Base-by-base conservation (phyloP, 2,888 invertebrate species). In the Pilophorus perplexus region DNA sequence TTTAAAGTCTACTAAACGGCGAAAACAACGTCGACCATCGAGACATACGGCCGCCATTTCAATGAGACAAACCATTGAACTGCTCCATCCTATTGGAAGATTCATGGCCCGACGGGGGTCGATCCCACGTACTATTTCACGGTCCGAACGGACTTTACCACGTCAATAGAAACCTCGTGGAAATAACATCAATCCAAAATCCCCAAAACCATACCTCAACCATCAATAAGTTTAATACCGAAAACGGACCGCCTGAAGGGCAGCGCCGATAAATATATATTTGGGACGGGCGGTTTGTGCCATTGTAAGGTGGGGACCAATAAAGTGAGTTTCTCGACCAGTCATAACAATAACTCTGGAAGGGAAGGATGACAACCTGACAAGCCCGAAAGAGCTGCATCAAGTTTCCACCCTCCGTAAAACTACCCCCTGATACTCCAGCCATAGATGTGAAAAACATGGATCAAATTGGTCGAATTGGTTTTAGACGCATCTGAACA, bases 211-310 rank as follows among this genome's bases (percentile, higher is more conserved):
- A 22, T 46, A 46, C 46, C 46, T 46, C 46, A 46, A n/a, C 12
- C 25, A 25, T 23, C 46, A 46, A 46, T 46, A 46, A 22, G 52
- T 27, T 28, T 37, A 37, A 55, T 37, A 55, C 22, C 16, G 38
- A 27, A n/a, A 42, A 27, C 27, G 59, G 28, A 20, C 23, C 14
- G 33, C 6, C 6, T 23, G 25, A 5, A 8, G 62, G 28, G 44
- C 25, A 14, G 55, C 27, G 65, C 28, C 65, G 55, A 65, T 65
- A 65, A 65, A 65, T 65, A 65, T 65, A 65, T 65, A 65, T 65
- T 65, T 65, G 65, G 50, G 28, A 65, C 65, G 65, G 54, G 54
- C 44, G 65, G 65, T 65, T 65, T 65, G 65, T 54, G 54, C 65
- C 54, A 65, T 65, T 65, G 65, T 65, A 54, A 65, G 65, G 65